Evolutionary conservation across 2,797 vertebrate species (phyloP).

Genomic region (Danio choprae): DNA sequence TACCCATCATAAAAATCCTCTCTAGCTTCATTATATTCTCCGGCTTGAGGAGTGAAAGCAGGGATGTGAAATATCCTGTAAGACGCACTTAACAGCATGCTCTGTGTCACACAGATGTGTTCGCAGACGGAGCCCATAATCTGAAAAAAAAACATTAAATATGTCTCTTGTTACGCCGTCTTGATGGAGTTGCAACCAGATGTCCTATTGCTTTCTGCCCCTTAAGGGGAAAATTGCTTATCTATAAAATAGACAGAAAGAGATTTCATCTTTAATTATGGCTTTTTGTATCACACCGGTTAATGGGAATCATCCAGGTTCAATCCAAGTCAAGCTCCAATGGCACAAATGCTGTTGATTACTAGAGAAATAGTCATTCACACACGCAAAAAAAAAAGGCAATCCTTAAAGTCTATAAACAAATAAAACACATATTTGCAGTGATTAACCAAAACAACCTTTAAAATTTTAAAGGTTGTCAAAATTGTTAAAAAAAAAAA

Average conservation of each 20-base stretch:
- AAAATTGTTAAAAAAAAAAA: too few species aligned
- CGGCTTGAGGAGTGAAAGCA: constrained; percentile 14
- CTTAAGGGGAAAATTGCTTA: constrained; percentile 26
- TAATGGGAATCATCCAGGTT: constrained; percentile 3
- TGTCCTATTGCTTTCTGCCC: constrained; percentile 20
- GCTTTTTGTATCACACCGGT: constrained; percentile 20
- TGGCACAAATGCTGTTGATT: neutral
- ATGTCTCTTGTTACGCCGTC: constrained; percentile 20
- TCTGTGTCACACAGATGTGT: constrained; percentile 11
- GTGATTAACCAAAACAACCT: neutral
- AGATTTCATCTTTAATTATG: constrained; percentile 28
- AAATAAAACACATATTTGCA: neutral
- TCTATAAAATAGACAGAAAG: constrained; percentile 31
- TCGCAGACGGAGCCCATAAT: constrained; percentile 5
- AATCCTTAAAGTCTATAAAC: neutral
- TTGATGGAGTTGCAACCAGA: constrained; percentile 26
- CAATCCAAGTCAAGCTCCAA: constrained; percentile 20
- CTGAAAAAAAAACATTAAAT: constrained; percentile 28
- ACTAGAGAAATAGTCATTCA: neutral
- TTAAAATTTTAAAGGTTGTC: too few species aligned
- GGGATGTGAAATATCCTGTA: neutral
- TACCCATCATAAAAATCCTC: constrained; percentile 9
- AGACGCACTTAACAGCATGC: constrained; percentile 13
- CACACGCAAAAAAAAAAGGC: too few species aligned
- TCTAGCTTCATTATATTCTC: constrained; percentile 12